Base-by-base conservation (phyloP, 2,888 invertebrate species). In the Xylocampa areola region DNA sequence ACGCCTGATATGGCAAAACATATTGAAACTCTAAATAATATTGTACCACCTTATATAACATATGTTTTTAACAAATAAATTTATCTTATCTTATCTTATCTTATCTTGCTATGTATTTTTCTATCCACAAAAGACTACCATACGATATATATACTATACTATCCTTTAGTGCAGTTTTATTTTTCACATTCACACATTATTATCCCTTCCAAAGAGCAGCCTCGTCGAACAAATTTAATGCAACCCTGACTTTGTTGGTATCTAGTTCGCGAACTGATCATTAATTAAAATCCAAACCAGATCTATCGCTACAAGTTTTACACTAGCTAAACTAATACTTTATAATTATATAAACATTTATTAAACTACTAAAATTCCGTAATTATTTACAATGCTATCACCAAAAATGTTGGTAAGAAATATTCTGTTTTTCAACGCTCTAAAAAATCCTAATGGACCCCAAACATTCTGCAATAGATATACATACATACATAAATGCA, bases 171-270 rank as follows among this genome's bases (percentile, higher is more conserved):
- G 50, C 23, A 51, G n/a, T 54, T 62, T 48, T 36, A 66, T 51
- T 62, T 33, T 48, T 52, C 30, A n/a, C n/a, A n/a, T n/a, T 14
- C 44, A 50, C 35, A 51, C 33, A 54, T 53, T 50, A 14, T 30
- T 52, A 49, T 59, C 54, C 67, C 54, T 70, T 70, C 62, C 54
- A 68, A 74, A 49, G 39, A 14, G 52, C 32, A 63, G 52, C 62
- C 68, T 70, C 59, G 62, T 48, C 40, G 23, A 40, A 37, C 48
- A 68, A 68, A 73, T 73, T 70, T 57, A 63, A 73, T 70, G 36
- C 74, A 74, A 68, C 74, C 74, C 71, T 75, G 77, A 75, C 74
- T 70, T 74, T 76, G 76, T 74, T 76, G 62, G 14, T 57, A 62
- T 54, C 68, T 48, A 58, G 57, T 55, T 58, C 64, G 23, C 59